Evolutionary conservation across 2,113 vertebrate genomes (phyloP).

Genomic region (Psilopogon haemacephalus): DNA sequence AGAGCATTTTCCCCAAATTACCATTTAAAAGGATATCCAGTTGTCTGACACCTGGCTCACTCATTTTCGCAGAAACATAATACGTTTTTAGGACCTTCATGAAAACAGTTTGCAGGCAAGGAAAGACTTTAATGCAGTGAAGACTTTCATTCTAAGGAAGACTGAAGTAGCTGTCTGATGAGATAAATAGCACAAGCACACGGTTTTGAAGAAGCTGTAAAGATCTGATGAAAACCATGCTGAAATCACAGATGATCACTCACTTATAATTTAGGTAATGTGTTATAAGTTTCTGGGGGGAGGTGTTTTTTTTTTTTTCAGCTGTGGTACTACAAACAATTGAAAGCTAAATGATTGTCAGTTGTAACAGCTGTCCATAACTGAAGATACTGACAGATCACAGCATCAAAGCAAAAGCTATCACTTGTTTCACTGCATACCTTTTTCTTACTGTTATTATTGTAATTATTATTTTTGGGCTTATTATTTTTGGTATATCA

Average conservation of each 20-base stretch:
- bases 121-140: neutral
- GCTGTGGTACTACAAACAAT: neutral
- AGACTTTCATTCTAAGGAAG: neutral
- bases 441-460: neutral
- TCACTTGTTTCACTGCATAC: neutral
- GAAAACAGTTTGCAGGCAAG: neutral
- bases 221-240: neutral
- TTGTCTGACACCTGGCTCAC: neutral
- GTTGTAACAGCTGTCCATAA: neutral
- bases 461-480: too few species aligned
- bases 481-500: neutral
- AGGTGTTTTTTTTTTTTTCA: neutral
- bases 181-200: neutral
- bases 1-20: neutral
- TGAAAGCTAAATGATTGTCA: neutral
- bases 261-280: neutral
- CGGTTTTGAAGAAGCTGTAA: neutral
- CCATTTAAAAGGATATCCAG: neutral
- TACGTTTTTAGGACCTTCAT: neutral
- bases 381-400: neutral
- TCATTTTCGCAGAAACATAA: neutral
- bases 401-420: neutral
- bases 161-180: neutral
- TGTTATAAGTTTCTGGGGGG: fast-evolving
- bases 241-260: neutral